These are phyloP conservation scores for Agelaius tricolor DNA, from an alignment of 2,113 vertebrate genomes.

Conservation along the genomic window DNA sequence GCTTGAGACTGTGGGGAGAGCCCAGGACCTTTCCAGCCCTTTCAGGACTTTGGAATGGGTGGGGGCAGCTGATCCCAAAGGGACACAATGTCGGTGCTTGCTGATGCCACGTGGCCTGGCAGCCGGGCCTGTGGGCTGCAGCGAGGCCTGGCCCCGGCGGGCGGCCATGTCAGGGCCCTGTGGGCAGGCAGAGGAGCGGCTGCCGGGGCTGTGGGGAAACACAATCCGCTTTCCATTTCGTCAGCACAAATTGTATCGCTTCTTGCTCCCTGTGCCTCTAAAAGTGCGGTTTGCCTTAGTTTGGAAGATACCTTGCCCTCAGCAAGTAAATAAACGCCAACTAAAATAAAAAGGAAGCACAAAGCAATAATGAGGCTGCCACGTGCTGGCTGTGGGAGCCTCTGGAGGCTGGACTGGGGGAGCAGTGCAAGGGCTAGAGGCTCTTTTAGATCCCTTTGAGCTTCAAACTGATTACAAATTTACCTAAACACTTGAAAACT, in stretches of 20 bases:
- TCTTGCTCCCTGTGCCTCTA: neutral
- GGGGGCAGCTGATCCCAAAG: neutral
- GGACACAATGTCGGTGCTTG: neutral
- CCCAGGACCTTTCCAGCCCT: neutral
- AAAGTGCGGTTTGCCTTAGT: neutral
- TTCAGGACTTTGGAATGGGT: neutral
- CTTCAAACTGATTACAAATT: neutral
- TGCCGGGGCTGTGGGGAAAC: neutral
- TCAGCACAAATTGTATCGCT: slow-evolving; percentile 38
- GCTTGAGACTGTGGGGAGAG: neutral
- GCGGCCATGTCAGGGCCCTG: neutral
- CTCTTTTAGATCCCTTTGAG: neutral
- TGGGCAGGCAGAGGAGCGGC: neutral
- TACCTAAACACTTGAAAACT: neutral
- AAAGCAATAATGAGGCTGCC: slow-evolving; percentile 30
- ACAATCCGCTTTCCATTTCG: slow-evolving; percentile 2
- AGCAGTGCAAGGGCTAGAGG: neutral
- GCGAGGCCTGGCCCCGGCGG: fast-evolving
- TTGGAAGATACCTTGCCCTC: slow-evolving; percentile 54
- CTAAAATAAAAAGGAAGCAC: slow-evolving; percentile 42
- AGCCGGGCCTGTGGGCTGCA: neutral
- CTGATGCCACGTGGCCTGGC: neutral
- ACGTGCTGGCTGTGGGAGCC: neutral
- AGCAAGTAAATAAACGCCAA: slow-evolving; percentile 62
- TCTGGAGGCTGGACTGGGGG: neutral